Evolutionary conservation across 2,113 vertebrate species (phyloP).

Genomic region (Eulemur macaco): DNA sequence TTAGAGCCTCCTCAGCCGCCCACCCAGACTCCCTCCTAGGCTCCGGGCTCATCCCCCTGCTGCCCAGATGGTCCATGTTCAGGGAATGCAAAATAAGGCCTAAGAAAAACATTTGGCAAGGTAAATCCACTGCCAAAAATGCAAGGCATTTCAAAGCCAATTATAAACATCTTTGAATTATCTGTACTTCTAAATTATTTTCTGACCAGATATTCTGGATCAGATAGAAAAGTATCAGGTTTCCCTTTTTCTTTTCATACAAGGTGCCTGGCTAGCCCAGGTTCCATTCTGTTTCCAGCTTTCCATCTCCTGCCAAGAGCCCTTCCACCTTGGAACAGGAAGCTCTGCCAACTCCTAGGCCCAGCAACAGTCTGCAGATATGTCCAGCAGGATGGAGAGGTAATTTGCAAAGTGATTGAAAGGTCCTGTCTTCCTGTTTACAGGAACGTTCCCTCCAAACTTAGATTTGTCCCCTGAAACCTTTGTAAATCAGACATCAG

Average conservation of each 20-base stretch:
- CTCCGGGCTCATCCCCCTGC: neutral
- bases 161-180: conserved; percentile 58
- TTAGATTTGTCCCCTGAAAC: neutral
- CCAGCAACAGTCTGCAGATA: neutral
- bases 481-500: neutral
- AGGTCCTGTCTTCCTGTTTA: conserved; percentile 46
- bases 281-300: conserved; percentile 50
- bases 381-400: conserved; percentile 42
- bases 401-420: conserved; percentile 48
- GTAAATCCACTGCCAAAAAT: conserved; percentile 55
- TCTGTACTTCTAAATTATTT: conserved; percentile 48
- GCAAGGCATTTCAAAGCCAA: conserved; percentile 49
- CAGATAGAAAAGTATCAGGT: neutral
- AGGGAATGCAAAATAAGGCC: conserved; percentile 55
- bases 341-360: conserved; percentile 38
- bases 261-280: conserved; percentile 43
- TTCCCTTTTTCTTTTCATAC: conserved; percentile 5
- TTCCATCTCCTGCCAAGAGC: conserved; percentile 59
- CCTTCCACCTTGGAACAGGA: conserved; percentile 54
- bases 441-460: neutral
- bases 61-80: conserved; percentile 54
- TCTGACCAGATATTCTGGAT: conserved; percentile 53
- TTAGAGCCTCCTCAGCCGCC: neutral
- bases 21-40: neutral
- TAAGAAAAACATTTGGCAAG: conserved; percentile 63